These are phyloP conservation scores for Emys orbicularis DNA, from an alignment of 2,797 vertebrate species.

Conservation along the genomic window DNA sequence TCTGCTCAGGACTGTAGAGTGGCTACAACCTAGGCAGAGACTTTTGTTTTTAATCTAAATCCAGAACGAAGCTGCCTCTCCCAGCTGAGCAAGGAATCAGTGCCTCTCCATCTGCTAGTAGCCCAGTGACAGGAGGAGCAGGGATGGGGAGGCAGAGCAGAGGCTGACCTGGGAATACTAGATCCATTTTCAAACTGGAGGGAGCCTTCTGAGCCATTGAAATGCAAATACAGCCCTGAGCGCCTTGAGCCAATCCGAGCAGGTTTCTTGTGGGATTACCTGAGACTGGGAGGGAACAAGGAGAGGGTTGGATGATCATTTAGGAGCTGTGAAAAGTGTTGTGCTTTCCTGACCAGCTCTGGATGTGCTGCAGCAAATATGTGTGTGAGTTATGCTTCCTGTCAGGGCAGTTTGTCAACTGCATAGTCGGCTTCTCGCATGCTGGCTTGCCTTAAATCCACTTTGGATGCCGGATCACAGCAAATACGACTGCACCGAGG, in stretches of 20 bases:
- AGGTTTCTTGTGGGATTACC: slow-evolving; percentile 71
- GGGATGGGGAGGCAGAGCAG: not conserved
- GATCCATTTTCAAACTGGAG: slow-evolving; percentile 48
- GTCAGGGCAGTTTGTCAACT: not conserved
- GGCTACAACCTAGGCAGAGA: not conserved
- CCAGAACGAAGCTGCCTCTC: not conserved
- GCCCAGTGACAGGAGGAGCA: not conserved
- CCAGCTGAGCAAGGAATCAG: not conserved
- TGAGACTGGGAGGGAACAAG: slow-evolving; percentile 45
- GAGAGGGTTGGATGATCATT: not conserved
- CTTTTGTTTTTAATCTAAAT: not conserved
- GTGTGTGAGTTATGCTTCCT: not conserved
- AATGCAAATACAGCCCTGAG: slow-evolving; percentile 70
- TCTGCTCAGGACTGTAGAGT: not conserved
- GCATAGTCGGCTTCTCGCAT: not conserved
- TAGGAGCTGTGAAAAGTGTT: slow-evolving; percentile 13
- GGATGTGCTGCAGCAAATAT: not conserved
- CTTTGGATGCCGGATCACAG: not conserved
- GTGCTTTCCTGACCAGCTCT: not conserved
- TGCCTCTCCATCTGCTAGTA: not conserved
- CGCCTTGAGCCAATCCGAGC: slow-evolving; percentile 68
- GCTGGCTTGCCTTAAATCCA: not conserved
- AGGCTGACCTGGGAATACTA: not conserved
- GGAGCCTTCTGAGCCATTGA: slow-evolving; percentile 61
- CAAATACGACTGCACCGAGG: not conserved